A percentile compares a stretch with the other conserved stretches of the same genome.
phyloP scores from a whole-genome alignment of 2,888 invertebrate species.

The Sipunculus nudus region DNA sequence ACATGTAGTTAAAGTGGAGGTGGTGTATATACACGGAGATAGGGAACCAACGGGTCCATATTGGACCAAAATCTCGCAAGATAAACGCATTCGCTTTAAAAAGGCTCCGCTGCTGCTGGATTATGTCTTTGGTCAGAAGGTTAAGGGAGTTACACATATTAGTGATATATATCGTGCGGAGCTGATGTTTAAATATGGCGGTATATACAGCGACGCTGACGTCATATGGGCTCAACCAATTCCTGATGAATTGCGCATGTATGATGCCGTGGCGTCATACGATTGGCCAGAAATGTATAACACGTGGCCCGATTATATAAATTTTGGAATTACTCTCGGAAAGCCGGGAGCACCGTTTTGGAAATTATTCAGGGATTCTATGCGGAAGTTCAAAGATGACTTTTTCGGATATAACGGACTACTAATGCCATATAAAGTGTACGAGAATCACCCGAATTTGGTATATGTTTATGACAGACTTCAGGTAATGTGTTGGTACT shows the following conservation, averaged over 20 bases:
- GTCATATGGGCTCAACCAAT: constrained; percentile 50
- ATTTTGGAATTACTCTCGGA: constrained; percentile 44
- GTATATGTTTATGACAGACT: constrained; percentile 45
- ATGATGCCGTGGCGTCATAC: constrained; percentile 47
- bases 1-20: constrained; percentile 46
- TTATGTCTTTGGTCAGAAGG: constrained; percentile 26
- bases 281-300: constrained; percentile 46
- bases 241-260: constrained; percentile 23
- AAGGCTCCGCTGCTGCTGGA: constrained; percentile 1
- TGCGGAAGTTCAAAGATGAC: constrained; percentile 16
- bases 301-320: constrained; percentile 32
- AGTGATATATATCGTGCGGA: constrained; percentile 54
- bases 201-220: constrained; percentile 58
- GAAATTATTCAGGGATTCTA: constrained; percentile 5
- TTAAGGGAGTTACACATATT: constrained; percentile 45
- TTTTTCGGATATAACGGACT: constrained; percentile 26
- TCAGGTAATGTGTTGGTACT: constrained; percentile 54
- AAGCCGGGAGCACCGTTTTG: constrained; percentile 31
- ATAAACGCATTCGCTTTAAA: constrained; percentile 26
- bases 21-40: constrained; percentile 51
- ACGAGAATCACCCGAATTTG: constrained; percentile 50
- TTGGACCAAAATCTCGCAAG: constrained; percentile 37
- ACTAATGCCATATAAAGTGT: constrained; percentile 31
- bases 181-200: constrained; percentile 53
- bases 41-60: constrained; percentile 41